Base-by-base conservation (phyloP, 2,113 vertebrate genomes). In the Pseudopipra pipra region DNA sequence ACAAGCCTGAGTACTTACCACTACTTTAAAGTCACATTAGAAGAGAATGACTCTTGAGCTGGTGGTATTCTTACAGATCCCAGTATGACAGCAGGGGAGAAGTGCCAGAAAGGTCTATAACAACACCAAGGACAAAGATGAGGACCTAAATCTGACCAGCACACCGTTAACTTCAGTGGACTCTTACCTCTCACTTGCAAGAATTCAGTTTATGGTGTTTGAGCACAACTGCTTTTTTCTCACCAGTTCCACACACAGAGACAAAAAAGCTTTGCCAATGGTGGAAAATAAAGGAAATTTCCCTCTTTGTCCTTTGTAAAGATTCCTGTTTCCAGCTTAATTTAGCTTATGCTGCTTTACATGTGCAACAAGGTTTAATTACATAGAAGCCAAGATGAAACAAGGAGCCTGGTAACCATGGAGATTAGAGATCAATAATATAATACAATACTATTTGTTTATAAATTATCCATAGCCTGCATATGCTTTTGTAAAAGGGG, bases 341-440 rank as follows among this genome's bases (percentile, higher is more conserved):
- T 62, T 65, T 67, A 31, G 16, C 33, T 68, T n/a, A 23, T 35
- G 15, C 61, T 78, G 54, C 66, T 65, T 46, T 61, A 37, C 8
- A 2, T 59, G 25, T 37, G 55, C 71, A 62, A 65, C 35, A 66
- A 61, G 73, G 49, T 89, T 91, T 84, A 67, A 89, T 93, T 61
- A 74, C 25, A 6, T 4, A 70, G 68, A 65, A 77, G 68, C 59
- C 68, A 74, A 44, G 59, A 68, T 61, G 59, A 87, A 94, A 89
- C 14, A 43, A 91, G 47, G 39, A 80, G 73, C 49, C 44, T 52
- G 41, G 93, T 95, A 94, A 93, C 91, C 82, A 92, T 74, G 75
- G 92, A 95, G 68, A 95, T 85, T 46, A 83, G 67, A 41, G 82
- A 94, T 97, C 91, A 87, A 96, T 95, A 88, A 73, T 43, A 83